Conservation (phyloP, 1,140 invertebrate species). For the Brachystomella parvula region DNA sequence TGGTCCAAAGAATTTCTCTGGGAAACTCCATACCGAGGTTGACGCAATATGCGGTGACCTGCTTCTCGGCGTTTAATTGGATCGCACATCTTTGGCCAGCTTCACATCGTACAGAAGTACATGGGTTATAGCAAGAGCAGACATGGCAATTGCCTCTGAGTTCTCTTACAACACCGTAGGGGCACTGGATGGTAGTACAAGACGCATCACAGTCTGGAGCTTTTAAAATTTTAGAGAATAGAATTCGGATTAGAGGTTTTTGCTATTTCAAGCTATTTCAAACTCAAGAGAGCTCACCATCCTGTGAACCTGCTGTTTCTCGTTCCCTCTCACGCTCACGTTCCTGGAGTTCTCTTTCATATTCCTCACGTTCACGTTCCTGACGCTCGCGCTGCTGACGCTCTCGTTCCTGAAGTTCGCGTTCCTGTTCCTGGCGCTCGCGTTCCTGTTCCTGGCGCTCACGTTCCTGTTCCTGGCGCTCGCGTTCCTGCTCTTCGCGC, state of each 20-base stretch:
- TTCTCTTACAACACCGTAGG: conserved; percentile 65
- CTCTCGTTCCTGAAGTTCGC: no score
- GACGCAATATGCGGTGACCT: neutral
- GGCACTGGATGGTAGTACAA: conserved; percentile 51
- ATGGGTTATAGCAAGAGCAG: conserved; percentile 72
- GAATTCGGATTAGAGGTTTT: no score
- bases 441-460: no score
- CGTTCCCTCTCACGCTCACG: no score
- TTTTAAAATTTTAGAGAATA: no score
- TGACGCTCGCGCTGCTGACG: no score
- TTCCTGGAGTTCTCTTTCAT: no score
- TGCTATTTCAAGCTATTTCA: no score
- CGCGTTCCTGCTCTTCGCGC: neutral
- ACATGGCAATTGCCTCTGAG: conserved; percentile 45
- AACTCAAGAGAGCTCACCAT: no score
- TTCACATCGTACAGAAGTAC: conserved; percentile 43
- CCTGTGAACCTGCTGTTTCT: no score
- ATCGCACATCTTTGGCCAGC: conserved; percentile 44
- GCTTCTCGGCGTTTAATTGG: conserved; percentile 21
- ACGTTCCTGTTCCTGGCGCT: neutral
- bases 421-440: no score
- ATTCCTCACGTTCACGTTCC: no score
- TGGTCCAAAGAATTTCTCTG: neutral
- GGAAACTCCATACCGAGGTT: conserved; percentile 32
- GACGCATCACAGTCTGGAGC: neutral